Conservation (phyloP, 2,113 vertebrate genomes). For the Gymnorhina tibicen region DNA sequence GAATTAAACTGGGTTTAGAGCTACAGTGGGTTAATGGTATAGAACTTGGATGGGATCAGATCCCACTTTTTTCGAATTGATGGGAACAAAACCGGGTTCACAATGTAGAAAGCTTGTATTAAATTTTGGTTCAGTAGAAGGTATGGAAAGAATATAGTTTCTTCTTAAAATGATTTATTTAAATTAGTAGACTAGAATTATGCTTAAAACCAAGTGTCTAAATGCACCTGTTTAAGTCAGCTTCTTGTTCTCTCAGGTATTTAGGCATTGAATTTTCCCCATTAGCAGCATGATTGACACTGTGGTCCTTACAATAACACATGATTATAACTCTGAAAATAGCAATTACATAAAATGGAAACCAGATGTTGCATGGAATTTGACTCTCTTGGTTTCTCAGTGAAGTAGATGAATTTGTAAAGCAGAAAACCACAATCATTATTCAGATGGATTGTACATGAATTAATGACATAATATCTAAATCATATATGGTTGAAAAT, state of each 20-base stretch:
- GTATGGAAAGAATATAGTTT: conserved; percentile 72
- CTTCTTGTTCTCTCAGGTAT: conserved; percentile 83
- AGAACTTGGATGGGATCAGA: not conserved
- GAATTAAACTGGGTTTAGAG: not conserved
- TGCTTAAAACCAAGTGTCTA: conserved; percentile 74
- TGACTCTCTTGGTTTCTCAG: conserved; percentile 82
- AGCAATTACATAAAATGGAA: conserved; percentile 88
- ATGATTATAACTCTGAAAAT: conserved; percentile 90
- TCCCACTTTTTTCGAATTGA: not conserved
- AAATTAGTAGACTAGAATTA: conserved; percentile 77
- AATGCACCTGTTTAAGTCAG: conserved; percentile 82
- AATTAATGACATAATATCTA: conserved; percentile 90
- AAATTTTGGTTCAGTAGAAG: conserved; percentile 57
- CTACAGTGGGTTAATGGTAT: not conserved
- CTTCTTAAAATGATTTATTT: conserved; percentile 82
- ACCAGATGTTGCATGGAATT: conserved; percentile 85
- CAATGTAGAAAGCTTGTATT: conserved; percentile 33
- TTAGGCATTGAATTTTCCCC: conserved; percentile 80
- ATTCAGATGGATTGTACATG: conserved; percentile 85
- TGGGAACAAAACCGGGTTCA: not conserved
- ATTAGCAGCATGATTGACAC: conserved; percentile 88
- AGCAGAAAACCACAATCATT: conserved; percentile 86
- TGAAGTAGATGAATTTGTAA: conserved; percentile 87
- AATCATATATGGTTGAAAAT: conserved; percentile 85
- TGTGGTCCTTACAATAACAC: conserved; percentile 89